Base-by-base conservation (phyloP, 2,113 vertebrate genomes). In the Sebastes fasciatus region DNA sequence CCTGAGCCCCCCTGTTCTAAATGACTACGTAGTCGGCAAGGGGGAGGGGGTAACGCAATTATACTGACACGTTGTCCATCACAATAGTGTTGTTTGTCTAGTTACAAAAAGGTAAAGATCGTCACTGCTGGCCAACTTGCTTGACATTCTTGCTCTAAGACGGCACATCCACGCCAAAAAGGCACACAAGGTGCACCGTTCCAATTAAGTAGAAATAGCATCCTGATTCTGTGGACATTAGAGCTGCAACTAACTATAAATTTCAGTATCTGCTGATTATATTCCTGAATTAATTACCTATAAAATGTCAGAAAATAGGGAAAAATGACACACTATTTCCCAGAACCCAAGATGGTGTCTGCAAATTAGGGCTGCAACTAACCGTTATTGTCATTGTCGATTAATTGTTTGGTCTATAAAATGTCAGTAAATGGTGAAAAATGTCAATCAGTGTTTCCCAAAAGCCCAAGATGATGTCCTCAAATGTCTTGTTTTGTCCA, bases 1-100 rank as follows among this genome's bases (percentile, higher is more conserved):
- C 93, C 95, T 95, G 95, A 94, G 93, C 81, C 90, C 91, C 78
- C 52, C 75, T 62, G 74, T 87, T 83, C 80, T 80, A 89, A 86
- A 86, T 83, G 80, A 87, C 80, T 79, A 85, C 80, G 82, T 81
- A 85, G 79, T 84, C 63, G 6, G 11, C 75, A 11, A 62, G 88
- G 82, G 80, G 86, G 77, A 69, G 72, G 87, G 74, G 64, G 60
- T 91, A 94, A 95, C 81, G 72, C 78, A 80, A 94, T 94, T 94
- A 94, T 19, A 12, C 51, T 79, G 92, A 93, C 88, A 88, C 62
- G 26, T 62, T 87, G 89, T 94, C 89, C 88, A 84, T 93, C 91
- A 93, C 87, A 77, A 72, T 80, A 85, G 81, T 80, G 77, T 79
- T 85, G 88, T 90, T 86, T 85, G 77, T 92, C 80, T 78, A 51